Base-by-base conservation (phyloP, 2,113 vertebrate species). In the Paradoxurus hermaphroditus region DNA sequence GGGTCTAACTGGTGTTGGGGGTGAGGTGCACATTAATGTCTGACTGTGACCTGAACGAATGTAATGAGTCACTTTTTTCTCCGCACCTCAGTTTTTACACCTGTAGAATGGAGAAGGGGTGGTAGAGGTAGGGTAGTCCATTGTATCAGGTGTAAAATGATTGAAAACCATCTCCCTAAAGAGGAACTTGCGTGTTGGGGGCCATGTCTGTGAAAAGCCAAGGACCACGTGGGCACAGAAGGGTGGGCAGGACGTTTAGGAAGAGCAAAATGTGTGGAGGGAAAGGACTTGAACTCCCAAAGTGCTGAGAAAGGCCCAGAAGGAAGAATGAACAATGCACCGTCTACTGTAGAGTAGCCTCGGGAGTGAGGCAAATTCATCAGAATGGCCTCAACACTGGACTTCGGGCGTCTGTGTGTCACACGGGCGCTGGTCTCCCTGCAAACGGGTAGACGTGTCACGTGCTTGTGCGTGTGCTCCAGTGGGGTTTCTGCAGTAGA, bases 401-500 rank as follows among this genome's bases (percentile, higher is more conserved):
- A 19, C 39, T 59, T 46, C 18, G 14, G 46, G 36, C 15, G 3
- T 70, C 10, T 56, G 27, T 12, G 21, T 4, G 15, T 10, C 4
- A 0, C 6, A 14, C 6, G 12, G 39, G 34, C 0, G 27, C 46
- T 3, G 1, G 72, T 10, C 86, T 77, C 29, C 49, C 39, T 73
- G 53, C 2, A 4, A 90, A n/a, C 29, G 59, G 15, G 44, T 16
- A 23, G 73, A 36, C 5, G 1, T 4, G 16, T 34, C 25, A 3
- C 4, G 9, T 0, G 0, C 19, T 5, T 5, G 15, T 12, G 25
- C 39, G 2, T 5, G n/a, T 5, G 16, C 9, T 36, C 75, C 31
- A 67, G 21, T 1, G 4, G 46, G 75, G 34, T 46, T 41, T 63
- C 23, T n/a, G n/a, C n/a, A n/a, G n/a, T n/a, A n/a, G n/a, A n/a